phyloP scores from a whole-genome alignment of 2,888 invertebrate genomes.

The Pristionchus entomophagus region DNA sequence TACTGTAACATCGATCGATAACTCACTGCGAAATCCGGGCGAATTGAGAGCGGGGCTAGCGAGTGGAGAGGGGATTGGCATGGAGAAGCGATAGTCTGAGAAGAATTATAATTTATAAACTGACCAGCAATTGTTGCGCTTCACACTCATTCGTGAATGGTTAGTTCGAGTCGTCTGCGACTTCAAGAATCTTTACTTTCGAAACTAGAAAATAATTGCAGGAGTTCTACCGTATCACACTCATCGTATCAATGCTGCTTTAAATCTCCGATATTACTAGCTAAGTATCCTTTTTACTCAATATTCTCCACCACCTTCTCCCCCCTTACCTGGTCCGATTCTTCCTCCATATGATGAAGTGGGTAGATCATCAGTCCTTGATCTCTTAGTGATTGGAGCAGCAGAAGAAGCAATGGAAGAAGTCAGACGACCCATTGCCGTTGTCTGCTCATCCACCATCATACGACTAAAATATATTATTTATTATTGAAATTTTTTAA shows the following conservation, averaged over 20 bases:
- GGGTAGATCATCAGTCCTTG: constrained; percentile 10
- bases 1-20: neutral
- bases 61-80: neutral
- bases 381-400: neutral
- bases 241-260: neutral
- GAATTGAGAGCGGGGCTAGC: neutral
- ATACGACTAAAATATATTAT: neutral
- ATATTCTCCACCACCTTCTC: neutral
- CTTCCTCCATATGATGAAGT: neutral
- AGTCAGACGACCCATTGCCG: neutral
- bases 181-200: neutral
- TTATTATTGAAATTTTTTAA: too few species aligned
- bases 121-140: neutral
- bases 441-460: neutral
- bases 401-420: neutral
- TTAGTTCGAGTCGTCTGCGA: neutral
- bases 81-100: neutral
- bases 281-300: too few species aligned
- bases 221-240: too few species aligned
- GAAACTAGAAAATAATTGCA: neutral
- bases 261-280: too few species aligned
- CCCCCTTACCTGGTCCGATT: neutral
- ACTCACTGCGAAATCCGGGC: constrained; percentile 8
- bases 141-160: neutral
- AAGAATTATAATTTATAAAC: neutral